Evolutionary conservation across 2,113 vertebrate genomes (phyloP).

Genomic region (Eptatretus burgeri): DNA sequence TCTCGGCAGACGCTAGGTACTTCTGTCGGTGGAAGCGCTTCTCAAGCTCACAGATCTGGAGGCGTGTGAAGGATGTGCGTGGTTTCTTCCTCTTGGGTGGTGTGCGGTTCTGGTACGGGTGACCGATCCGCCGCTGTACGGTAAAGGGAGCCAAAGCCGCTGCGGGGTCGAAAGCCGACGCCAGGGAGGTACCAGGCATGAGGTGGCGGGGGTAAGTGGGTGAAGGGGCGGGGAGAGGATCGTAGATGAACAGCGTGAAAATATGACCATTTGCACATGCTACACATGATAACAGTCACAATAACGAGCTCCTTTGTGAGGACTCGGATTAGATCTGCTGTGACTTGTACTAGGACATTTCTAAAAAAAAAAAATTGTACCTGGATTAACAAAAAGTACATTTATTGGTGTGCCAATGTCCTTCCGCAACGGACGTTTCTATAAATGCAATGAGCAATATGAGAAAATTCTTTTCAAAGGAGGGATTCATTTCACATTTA

Average conservation of each 20-base stretch:
- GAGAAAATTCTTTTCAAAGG: too few relatives aligned
- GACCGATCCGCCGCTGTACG: slow-evolving; percentile 55
- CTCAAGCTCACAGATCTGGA: slow-evolving; percentile 92
- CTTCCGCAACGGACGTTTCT: too few relatives aligned
- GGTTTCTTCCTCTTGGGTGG: slow-evolving; percentile 94
- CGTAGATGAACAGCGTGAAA: neutral
- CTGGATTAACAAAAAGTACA: too few relatives aligned
- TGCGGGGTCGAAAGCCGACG: slow-evolving; percentile 13
- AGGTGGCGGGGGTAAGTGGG: neutral
- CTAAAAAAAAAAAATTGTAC: too few relatives aligned
- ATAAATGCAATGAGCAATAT: too few relatives aligned
- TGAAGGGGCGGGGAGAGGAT: neutral
- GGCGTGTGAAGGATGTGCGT: slow-evolving; percentile 66
- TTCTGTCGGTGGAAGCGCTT: slow-evolving; percentile 84
- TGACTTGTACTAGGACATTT: too few relatives aligned
- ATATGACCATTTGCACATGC: neutral
- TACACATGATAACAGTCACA: too few relatives aligned
- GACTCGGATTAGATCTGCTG: too few relatives aligned
- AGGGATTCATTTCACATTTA: too few relatives aligned
- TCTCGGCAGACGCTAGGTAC: slow-evolving; percentile 41
- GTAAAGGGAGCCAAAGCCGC: slow-evolving; percentile 62
- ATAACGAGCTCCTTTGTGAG: too few relatives aligned
- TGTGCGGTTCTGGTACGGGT: slow-evolving; percentile 89
- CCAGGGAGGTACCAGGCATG: neutral
- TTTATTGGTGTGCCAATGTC: too few relatives aligned